Evolutionary conservation across 2,888 invertebrate genomes (phyloP), one percentile per base, ranked within the genome.

Genomic region (Entomobrya multifasciata): DNA sequence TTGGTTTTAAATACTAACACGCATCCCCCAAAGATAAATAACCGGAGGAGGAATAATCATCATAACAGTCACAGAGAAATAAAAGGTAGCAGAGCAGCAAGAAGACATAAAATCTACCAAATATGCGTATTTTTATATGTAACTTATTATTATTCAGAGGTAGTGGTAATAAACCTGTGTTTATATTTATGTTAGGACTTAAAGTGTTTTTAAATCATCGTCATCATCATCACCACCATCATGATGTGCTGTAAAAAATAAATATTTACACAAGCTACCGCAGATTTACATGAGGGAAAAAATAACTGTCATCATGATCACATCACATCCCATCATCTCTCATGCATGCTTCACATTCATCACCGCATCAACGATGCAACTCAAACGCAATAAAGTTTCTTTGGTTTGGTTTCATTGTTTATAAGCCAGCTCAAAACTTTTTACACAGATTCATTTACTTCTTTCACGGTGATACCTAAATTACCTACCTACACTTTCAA

Each of bases 191-290:
- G 41, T 17, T 67, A 41, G 8, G 41, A 17, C 67, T 11, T 30
- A 27, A 62, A 30, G 36, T 55, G 55, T 20, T 60, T 60, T 60
- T 11, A 25, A 60, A 60, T 60, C 60, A 60, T 25, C 62, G 17
- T 36, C n/a, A 65, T 36, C 47, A 47, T 22, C 49, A 70, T 3
- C 25, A 22, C 47, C 3, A 1, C 25, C 70, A 1, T 41, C 17
- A 60, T n/a, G n/a, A n/a, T n/a, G n/a, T n/a, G n/a, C n/a, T n/a
- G 13, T 47, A 65, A 74, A 52, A 74, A 36, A 52, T 30, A 44
- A 49, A 74, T 82, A 74, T 72, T 82, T 81, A 65, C 78, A 36
- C 67, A 52, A 27, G 82, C 82, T 74, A 36, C 72, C 82, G 55
- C 72, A 74, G 44, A 22, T 80, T 41, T 52, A 47, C 74, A 74